Base-by-base conservation (phyloP, 2,888 invertebrate genomes). In the Dione vanillae region DNA sequence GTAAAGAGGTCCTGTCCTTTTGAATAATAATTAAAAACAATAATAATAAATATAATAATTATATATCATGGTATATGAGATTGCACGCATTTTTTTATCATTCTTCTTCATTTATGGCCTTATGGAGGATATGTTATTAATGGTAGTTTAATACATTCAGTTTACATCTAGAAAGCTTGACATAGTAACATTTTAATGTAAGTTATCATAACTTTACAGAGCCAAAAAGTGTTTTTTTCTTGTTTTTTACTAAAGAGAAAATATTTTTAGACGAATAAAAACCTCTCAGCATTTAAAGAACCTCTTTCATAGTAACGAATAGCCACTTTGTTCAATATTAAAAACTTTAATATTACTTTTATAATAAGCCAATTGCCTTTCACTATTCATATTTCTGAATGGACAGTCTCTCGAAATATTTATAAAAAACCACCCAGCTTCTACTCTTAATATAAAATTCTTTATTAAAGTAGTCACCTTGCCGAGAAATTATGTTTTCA, bases 391-490 rank as follows among this genome's bases (percentile, higher is more conserved):
- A 62, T 62, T 62, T 47, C 35, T 45, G 35, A 62, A 62, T 27
- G 62, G 12, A 16, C 43, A 61, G 16, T 35, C 16, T 43, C 59
- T 59, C 19, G 41, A 59, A 59, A 59, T 59, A 59, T 59, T 59
- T 59, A 59, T 43, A 20, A 43, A 20, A 54, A 12, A 19, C n/a
- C 37, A 2, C 11, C 14, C 47, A 14, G 37, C n/a, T 27, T 9
- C 56, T 61, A 52, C 51, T 54, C 62, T 71, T 71, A 69, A 71
- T 52, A 52, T 43, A 51, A 69, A 52, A 67, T 59, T 41, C 41
- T 72, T 70, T 85, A 83, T 85, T 84, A 85, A 83, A 83, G 82
- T 78, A 80, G 79, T 82, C 80, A 82, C 83, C 78, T 76, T 73
- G 73, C 77, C 56, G 71, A 81, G 83, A 84, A 81, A 86, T 82